phyloP scores from a whole-genome alignment of 2,113 vertebrate genomes.

The Heliornis fulica region DNA sequence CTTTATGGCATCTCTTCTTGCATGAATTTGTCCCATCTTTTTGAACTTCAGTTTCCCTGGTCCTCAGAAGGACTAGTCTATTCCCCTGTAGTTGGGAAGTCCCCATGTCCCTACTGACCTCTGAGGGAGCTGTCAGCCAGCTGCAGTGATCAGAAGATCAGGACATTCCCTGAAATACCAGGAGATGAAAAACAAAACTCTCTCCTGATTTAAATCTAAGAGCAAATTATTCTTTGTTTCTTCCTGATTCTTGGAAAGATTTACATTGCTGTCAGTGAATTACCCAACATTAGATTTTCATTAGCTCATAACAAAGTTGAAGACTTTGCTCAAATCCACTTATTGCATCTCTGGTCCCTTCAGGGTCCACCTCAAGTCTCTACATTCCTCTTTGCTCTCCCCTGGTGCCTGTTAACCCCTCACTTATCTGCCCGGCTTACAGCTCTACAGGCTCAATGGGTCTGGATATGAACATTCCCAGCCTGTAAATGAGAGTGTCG shows the following conservation, averaged over 20 bases:
- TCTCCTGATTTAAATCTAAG: background rate
- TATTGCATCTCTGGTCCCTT: background rate
- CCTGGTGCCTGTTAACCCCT: background rate
- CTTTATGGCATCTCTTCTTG: background rate
- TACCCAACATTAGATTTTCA: background rate
- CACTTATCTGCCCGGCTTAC: no score
- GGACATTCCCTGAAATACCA: background rate
- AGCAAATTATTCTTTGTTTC: background rate
- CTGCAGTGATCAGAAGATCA: background rate
- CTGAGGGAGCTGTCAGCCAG: background rate
- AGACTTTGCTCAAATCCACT: background rate
- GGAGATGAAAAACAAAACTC: background rate
- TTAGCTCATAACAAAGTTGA: background rate
- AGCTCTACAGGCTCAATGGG: fast-evolving
- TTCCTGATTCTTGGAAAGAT: background rate
- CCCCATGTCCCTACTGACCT: background rate
- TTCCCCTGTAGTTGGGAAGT: background rate
- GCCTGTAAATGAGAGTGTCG: background rate
- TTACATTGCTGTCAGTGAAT: background rate
- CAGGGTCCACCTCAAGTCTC: background rate
- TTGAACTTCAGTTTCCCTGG: background rate
- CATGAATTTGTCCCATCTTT: background rate
- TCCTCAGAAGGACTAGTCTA: background rate
- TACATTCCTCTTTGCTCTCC: background rate
- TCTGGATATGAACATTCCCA: background rate